These are phyloP conservation scores for Sinhomidia bicolor DNA, from an alignment of 2,888 invertebrate species.

Conservation along the genomic window DNA sequence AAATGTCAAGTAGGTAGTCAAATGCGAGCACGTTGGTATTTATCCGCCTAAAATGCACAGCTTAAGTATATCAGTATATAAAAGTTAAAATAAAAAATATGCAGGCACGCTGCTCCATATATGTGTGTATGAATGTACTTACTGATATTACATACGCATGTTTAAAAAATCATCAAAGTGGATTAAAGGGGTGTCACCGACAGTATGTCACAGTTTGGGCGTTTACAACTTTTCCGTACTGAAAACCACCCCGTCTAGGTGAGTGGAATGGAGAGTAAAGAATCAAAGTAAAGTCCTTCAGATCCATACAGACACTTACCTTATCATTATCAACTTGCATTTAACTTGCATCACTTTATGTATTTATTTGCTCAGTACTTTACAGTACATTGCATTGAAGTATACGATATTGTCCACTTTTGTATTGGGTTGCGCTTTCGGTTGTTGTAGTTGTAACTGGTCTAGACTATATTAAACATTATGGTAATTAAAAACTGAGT, in stretches of 20 bases:
- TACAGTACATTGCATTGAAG: not conserved
- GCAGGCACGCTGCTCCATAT: not conserved
- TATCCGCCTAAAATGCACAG: not conserved
- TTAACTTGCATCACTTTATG: not conserved
- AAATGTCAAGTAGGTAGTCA: not conserved
- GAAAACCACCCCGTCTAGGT: conserved; percentile 74
- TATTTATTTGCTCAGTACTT: conserved; percentile 28
- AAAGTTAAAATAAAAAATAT: not conserved
- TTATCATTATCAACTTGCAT: conserved; percentile 28
- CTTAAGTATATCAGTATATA: not conserved
- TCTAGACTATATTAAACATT: too few species aligned
- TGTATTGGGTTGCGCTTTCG: too few species aligned
- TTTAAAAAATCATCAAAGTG: conserved; percentile 40
- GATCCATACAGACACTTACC: conserved; percentile 21
- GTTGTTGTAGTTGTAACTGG: too few species aligned
- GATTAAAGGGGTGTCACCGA: conserved; percentile 79
- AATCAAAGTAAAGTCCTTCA: conserved; percentile 51
- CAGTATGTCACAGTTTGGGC: conserved; percentile 80
- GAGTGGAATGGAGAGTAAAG: conserved; percentile 12
- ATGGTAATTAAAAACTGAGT: too few species aligned
- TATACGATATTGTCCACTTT: not conserved
- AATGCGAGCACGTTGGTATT: not conserved
- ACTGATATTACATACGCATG: not conserved
- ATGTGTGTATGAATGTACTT: too few species aligned
- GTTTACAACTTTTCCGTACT: conserved; percentile 72